Conservation (phyloP, 2,113 vertebrate genomes). For the Poicephalus gulielmi region DNA sequence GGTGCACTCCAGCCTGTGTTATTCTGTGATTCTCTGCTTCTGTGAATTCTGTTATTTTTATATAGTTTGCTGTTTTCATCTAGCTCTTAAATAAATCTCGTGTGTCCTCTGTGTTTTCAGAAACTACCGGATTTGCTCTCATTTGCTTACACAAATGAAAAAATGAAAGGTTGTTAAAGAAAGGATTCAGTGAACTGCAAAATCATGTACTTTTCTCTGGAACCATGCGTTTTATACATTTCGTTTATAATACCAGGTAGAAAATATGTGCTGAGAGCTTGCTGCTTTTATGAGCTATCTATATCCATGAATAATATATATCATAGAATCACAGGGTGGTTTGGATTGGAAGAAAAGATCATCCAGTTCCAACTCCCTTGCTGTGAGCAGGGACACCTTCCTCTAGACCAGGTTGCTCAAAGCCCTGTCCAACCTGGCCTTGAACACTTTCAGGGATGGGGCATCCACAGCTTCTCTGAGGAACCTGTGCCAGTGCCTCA, state of each 20-base stretch:
- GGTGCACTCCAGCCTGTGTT: neutral
- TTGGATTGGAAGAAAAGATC: neutral
- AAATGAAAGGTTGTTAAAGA: constrained; percentile 30
- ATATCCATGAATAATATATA: constrained; percentile 31
- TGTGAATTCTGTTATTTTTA: neutral
- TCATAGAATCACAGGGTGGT: neutral
- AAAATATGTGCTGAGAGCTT: constrained; percentile 4
- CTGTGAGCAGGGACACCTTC: neutral
- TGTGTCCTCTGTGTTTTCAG: neutral
- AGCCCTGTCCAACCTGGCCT: neutral
- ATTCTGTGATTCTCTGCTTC: neutral
- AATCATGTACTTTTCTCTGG: constrained; percentile 29
- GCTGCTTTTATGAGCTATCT: constrained; percentile 27
- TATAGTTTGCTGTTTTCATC: neutral
- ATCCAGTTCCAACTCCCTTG: neutral
- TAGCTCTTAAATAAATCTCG: neutral
- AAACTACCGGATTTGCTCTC: neutral
- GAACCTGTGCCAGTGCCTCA: neutral
- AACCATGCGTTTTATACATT: constrained; percentile 29
- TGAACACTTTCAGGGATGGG: neutral
- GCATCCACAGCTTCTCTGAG: neutral
- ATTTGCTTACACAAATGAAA: neutral
- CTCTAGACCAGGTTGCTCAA: neutral
- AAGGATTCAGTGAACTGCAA: constrained; percentile 32
- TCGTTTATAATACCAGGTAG: constrained; percentile 13